Percentiles rank a stretch among this genome's conserved stretches.
phyloP scores from a whole-genome alignment of 2,888 invertebrate species.

The Epinotia nisella region DNA sequence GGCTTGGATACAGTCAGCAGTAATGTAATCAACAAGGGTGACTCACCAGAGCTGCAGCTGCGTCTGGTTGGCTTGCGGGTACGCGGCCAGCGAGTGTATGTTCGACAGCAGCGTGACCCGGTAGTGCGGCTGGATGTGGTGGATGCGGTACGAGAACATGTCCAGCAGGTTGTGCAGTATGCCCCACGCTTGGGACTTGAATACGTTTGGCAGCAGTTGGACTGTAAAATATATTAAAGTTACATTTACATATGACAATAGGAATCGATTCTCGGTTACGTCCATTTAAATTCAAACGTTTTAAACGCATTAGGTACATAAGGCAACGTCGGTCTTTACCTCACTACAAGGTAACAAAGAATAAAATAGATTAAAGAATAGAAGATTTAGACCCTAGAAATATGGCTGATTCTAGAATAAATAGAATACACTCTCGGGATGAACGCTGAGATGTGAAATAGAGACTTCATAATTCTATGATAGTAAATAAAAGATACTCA shows the following conservation, averaged over 20 bases:
- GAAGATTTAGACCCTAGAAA: too few species aligned
- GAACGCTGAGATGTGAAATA: neutral
- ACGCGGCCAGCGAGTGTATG: slow-evolving; percentile 95
- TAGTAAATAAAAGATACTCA: slow-evolving; percentile 69
- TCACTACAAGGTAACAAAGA: too few species aligned
- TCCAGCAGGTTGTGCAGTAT: slow-evolving; percentile 97
- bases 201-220: slow-evolving; percentile 95
- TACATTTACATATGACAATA: neutral
- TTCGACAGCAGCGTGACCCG: slow-evolving; percentile 96
- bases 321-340: too few species aligned
- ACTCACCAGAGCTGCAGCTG: slow-evolving; percentile 95
- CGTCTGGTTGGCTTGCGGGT: slow-evolving; percentile 97
- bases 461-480: neutral
- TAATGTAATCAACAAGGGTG: slow-evolving; percentile 7
- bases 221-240: slow-evolving; percentile 73
- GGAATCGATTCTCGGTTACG: too few species aligned
- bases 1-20: too few species aligned
- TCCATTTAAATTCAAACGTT: too few species aligned
- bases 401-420: too few species aligned
- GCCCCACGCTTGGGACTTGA: slow-evolving; percentile 97
- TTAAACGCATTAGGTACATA: too few species aligned
- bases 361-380: too few species aligned
- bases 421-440: neutral
- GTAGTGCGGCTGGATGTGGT: slow-evolving; percentile 98
- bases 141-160: slow-evolving; percentile 98